These are phyloP conservation scores for Drosophila novamexicana DNA, from an alignment of 1,140 invertebrate genomes.

Conservation along the genomic window DNA sequence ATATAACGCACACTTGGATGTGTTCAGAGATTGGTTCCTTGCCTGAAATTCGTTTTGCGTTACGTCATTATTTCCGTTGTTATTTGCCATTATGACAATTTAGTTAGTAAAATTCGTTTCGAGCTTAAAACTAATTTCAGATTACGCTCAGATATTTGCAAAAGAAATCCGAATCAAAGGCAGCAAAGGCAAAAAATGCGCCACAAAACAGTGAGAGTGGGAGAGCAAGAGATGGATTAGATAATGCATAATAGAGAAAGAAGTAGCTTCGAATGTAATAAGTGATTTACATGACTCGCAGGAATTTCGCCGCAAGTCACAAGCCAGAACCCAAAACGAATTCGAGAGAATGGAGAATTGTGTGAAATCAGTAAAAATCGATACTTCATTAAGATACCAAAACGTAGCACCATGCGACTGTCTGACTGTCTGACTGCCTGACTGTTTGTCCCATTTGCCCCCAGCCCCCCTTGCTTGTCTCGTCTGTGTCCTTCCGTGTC, in stretches of 20 bases:
- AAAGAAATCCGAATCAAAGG: slow-evolving; percentile 40
- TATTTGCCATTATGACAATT: slow-evolving; percentile 83
- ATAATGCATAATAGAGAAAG: background rate
- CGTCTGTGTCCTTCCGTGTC: slow-evolving; percentile 25
- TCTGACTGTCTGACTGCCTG: slow-evolving; percentile 16
- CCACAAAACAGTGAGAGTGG: slow-evolving; percentile 38
- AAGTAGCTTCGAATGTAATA: slow-evolving; percentile 62
- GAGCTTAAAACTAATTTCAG: slow-evolving; percentile 82
- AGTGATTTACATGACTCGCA: slow-evolving; percentile 82
- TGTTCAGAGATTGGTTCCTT: slow-evolving; percentile 57
- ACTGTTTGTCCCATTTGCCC: slow-evolving; percentile 3
- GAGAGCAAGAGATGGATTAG: slow-evolving; percentile 27
- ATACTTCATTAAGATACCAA: slow-evolving; percentile 81
- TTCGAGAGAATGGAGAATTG: slow-evolving; percentile 43
- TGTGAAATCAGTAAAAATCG: slow-evolving; percentile 72
- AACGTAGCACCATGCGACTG: slow-evolving; percentile 35
- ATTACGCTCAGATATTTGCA: slow-evolving; percentile 70
- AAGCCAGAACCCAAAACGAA: slow-evolving; percentile 8
- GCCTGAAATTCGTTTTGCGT: slow-evolving; percentile 63
- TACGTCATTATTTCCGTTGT: slow-evolving; percentile 76
- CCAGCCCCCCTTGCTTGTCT: background rate
- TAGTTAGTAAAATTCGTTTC: slow-evolving; percentile 79
- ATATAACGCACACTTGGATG: slow-evolving; percentile 37
- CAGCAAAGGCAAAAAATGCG: slow-evolving; percentile 41
- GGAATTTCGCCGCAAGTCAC: slow-evolving; percentile 71